phyloP scores from a whole-genome alignment of 2,888 invertebrate species.

The Drosophila rellima region DNA sequence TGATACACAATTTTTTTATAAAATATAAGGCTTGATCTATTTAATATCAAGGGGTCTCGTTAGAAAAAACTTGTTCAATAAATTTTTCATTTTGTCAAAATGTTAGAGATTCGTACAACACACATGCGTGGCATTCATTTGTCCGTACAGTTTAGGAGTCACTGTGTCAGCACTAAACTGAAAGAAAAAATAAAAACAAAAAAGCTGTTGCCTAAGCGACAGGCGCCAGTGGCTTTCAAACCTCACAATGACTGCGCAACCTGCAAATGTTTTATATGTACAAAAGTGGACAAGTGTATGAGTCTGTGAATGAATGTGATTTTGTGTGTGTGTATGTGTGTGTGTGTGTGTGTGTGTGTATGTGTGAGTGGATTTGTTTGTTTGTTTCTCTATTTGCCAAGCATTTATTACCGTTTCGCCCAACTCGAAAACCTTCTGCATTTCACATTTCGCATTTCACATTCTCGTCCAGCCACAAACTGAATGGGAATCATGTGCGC shows the following conservation, averaged over 20 bases:
- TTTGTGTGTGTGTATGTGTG: conserved; percentile 4
- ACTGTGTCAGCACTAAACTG: conserved; percentile 33
- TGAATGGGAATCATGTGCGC: conserved; percentile 63
- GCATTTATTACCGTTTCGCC: conserved; percentile 69
- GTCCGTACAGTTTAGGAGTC: conserved; percentile 23
- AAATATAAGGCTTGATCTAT: too few species aligned
- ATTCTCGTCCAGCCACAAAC: conserved; percentile 14
- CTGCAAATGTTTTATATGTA: background rate
- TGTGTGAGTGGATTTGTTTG: conserved; percentile 14
- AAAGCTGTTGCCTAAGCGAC: conserved; percentile 48
- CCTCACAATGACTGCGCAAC: conserved; percentile 20
- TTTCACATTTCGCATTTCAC: conserved; percentile 20
- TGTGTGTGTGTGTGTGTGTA: conserved; percentile 10
- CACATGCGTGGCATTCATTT: background rate
- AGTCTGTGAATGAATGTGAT: background rate
- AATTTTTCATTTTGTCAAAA: too few species aligned
- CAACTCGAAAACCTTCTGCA: conserved; percentile 35
- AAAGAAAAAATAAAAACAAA: background rate
- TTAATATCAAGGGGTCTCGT: too few species aligned
- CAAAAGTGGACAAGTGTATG: conserved; percentile 12
- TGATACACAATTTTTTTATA: too few species aligned
- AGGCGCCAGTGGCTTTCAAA: conserved; percentile 30
- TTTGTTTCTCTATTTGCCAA: conserved; percentile 61
- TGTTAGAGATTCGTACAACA: too few species aligned
- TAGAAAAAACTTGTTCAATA: too few species aligned